Evolutionary conservation across 2,888 invertebrate genomes (phyloP).

Genomic region (Andrena hattorfiana): DNA sequence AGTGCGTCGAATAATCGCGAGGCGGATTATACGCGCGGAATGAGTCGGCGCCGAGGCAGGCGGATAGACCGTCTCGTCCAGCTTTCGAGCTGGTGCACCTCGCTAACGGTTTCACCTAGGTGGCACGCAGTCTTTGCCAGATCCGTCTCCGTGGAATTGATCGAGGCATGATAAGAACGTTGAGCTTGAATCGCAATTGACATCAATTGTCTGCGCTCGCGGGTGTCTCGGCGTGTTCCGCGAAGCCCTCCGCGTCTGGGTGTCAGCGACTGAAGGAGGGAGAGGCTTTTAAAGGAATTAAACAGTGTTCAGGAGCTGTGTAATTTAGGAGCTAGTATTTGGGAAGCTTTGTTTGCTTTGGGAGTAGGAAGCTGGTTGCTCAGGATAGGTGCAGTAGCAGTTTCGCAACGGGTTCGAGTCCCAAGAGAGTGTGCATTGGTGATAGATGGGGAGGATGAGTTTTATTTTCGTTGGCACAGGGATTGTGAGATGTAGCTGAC

Average conservation of each 20-base stretch:
- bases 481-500: no score
- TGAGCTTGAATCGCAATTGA: slow-evolving; percentile 31
- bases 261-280: background rate
- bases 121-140: background rate
- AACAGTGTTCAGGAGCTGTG: background rate
- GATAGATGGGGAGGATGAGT: no score
- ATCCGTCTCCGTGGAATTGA: slow-evolving; percentile 3
- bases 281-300: background rate
- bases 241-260: slow-evolving; percentile 22
- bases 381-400: background rate
- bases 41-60: slow-evolving; percentile 29
- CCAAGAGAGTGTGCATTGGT: background rate
- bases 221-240: slow-evolving; percentile 5
- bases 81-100: slow-evolving; percentile 34
- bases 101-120: slow-evolving; percentile 38
- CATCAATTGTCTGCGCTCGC: slow-evolving; percentile 41
- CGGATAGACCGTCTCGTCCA: slow-evolving; percentile 7
- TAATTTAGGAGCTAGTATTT: background rate
- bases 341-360: background rate
- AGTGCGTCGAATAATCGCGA: slow-evolving; percentile 58
- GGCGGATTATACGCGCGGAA: slow-evolving; percentile 45
- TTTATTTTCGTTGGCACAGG: no score
- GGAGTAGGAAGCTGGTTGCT: background rate
- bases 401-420: background rate
- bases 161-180: slow-evolving; percentile 29